Percentiles rank a stretch among this genome's conserved stretches.
These are phyloP conservation scores for Psophia crepitans DNA, from an alignment of 2,113 vertebrate species.

Conservation along the genomic window DNA sequence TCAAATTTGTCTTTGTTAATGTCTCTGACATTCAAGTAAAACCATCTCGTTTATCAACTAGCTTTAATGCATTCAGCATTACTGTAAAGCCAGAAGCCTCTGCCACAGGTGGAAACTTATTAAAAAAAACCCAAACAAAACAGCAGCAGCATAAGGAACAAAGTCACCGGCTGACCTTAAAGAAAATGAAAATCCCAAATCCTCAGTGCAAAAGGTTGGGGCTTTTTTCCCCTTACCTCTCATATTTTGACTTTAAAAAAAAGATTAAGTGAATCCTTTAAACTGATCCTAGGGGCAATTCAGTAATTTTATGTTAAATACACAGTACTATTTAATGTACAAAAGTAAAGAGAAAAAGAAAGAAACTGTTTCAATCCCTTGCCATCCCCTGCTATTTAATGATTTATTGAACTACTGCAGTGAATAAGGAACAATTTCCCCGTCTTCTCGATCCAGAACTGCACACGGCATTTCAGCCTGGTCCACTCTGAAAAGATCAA, in stretches of 20 bases:
- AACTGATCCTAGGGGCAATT: slow-evolving; percentile 36
- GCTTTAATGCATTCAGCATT: slow-evolving; percentile 13
- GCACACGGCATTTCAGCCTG: not conserved
- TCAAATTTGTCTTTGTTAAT: slow-evolving; percentile 24
- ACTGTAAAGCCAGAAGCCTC: slow-evolving; percentile 34
- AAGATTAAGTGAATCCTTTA: slow-evolving; percentile 57
- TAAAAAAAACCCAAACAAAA: not conserved
- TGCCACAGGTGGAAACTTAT: slow-evolving; percentile 15
- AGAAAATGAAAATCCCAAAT: slow-evolving; percentile 62
- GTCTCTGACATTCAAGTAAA: slow-evolving; percentile 48
- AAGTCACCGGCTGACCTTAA: slow-evolving; percentile 40
- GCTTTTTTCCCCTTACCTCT: not conserved
- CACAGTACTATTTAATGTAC: slow-evolving; percentile 35
- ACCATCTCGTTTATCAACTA: slow-evolving; percentile 9
- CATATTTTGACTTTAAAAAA: slow-evolving; percentile 37
- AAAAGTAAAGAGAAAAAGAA: slow-evolving; percentile 29
- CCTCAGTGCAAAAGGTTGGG: not conserved
- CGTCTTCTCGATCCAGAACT: not conserved
- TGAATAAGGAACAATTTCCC: not conserved
- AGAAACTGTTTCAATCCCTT: not conserved
- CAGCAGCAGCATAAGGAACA: not conserved
- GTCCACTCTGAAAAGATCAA: not conserved
- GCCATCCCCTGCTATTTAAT: not conserved
- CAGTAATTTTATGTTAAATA: slow-evolving; percentile 55
- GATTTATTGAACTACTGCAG: not conserved